Conservation (phyloP, 2,888 invertebrate species). For the Parnassius smintheus region DNA sequence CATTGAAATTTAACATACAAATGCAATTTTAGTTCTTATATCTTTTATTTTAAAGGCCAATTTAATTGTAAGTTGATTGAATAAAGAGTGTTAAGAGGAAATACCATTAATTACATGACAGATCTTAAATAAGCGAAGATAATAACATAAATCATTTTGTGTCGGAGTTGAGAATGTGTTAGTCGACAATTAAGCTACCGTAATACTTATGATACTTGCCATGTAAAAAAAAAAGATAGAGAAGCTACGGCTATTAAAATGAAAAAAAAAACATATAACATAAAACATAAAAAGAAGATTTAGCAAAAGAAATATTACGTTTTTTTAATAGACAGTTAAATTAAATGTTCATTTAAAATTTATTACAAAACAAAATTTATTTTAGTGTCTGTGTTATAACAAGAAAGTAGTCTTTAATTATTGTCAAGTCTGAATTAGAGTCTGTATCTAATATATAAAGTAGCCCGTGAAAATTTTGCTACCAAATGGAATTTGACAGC, state of each 20-base stretch:
- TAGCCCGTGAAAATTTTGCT: too few relatives aligned
- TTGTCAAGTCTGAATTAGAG: too few relatives aligned
- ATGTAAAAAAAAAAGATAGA: background rate
- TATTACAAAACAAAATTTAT: too few relatives aligned
- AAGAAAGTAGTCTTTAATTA: too few relatives aligned
- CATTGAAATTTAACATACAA: background rate
- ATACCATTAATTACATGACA: constrained; percentile 26
- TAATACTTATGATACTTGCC: constrained; percentile 22
- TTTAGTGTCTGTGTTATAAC: too few relatives aligned
- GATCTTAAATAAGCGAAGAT: constrained; percentile 22
- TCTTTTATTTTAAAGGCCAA: background rate
- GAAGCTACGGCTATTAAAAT: background rate
- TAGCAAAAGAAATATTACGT: too few relatives aligned
- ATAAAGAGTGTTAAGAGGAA: constrained; percentile 1
- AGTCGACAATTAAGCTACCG: constrained; percentile 26
- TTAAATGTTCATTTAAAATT: too few relatives aligned
- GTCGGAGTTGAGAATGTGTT: constrained; percentile 15
- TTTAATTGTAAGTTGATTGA: background rate
- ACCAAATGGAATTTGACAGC: too few relatives aligned
- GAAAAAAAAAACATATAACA: background rate
- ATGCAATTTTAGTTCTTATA: constrained; percentile 6
- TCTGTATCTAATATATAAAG: too few relatives aligned
- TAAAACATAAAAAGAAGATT: too few relatives aligned
- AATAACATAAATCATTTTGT: constrained; percentile 23
- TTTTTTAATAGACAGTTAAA: too few relatives aligned